Evolutionary conservation across 2,888 invertebrate genomes (phyloP).

Genomic region (Marasmarcha lunaedactyla): DNA sequence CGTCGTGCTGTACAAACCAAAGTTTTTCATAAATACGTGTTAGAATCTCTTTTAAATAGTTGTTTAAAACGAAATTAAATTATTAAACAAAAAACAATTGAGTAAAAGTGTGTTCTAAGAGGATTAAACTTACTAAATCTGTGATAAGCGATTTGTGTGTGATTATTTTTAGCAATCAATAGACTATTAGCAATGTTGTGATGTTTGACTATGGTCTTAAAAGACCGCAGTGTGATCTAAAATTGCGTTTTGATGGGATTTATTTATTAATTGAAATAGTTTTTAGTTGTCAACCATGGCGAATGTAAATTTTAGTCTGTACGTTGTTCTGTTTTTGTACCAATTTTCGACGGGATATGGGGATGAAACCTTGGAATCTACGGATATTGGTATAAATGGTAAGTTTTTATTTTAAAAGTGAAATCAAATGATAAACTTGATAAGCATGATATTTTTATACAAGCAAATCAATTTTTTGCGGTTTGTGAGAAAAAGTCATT

Average conservation of each 20-base stretch:
- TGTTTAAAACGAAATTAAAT: too few species aligned
- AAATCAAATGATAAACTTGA: too few species aligned
- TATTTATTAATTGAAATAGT: slow-evolving; percentile 28
- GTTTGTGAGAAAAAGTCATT: too few species aligned
- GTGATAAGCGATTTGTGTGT: neutral
- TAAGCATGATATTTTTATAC: too few species aligned
- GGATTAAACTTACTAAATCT: too few species aligned
- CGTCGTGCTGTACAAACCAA: neutral
- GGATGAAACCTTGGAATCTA: slow-evolving; percentile 48
- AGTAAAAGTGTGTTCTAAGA: too few species aligned
- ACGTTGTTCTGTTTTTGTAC: slow-evolving; percentile 47
- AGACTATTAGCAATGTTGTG: slow-evolving; percentile 22
- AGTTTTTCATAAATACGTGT: too few species aligned
- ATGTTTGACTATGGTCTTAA: slow-evolving; percentile 26
- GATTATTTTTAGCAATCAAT: slow-evolving; percentile 14
- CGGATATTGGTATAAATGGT: slow-evolving; percentile 49
- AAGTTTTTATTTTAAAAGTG: too few species aligned
- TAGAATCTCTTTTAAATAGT: too few species aligned
- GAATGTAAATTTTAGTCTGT: slow-evolving; percentile 52
- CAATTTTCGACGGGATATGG: slow-evolving; percentile 42
- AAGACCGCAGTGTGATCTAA: slow-evolving; percentile 21
- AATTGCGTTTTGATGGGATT: slow-evolving; percentile 32
- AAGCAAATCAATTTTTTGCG: too few species aligned
- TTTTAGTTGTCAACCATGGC: slow-evolving; percentile 44
- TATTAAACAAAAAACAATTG: too few species aligned